Percentiles rank a stretch among this genome's conserved stretches.
Conservation (phyloP, 2,888 invertebrate species). For the Cybosia mesomella region DNA sequence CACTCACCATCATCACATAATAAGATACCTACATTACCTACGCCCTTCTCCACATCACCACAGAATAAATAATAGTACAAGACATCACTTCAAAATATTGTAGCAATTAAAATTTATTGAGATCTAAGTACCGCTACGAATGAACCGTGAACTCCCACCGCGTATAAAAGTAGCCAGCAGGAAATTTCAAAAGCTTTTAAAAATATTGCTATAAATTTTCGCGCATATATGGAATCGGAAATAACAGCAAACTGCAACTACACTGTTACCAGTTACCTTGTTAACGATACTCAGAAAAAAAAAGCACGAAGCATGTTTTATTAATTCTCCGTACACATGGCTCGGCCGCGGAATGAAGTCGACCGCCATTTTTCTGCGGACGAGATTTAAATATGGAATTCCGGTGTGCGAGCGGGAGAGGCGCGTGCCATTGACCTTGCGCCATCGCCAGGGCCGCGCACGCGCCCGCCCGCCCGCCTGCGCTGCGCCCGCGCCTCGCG, state of each 20-base stretch:
- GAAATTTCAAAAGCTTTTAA: constrained; percentile 57
- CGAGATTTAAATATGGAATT: constrained; percentile 88
- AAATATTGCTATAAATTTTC: constrained; percentile 65
- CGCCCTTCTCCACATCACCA: constrained; percentile 52
- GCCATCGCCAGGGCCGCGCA: constrained; percentile 76
- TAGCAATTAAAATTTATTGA: constrained; percentile 52
- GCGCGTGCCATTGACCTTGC: constrained; percentile 86
- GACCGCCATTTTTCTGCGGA: constrained; percentile 87
- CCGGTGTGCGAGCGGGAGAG: constrained; percentile 86
- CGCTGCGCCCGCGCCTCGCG: constrained; percentile 60
- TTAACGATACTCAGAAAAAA: constrained; percentile 79
- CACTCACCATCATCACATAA: constrained; percentile 12
- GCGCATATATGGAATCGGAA: constrained; percentile 53
- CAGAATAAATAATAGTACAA: too few relatives aligned
- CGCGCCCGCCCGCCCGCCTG: constrained; percentile 69
- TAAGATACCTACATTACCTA: too few relatives aligned
- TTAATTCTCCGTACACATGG: constrained; percentile 84
- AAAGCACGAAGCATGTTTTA: constrained; percentile 82
- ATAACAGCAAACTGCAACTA: constrained; percentile 70
- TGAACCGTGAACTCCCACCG: constrained; percentile 41
- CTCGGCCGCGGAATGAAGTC: constrained; percentile 79
- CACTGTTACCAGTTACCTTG: constrained; percentile 68
- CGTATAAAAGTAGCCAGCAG: constrained; percentile 43
- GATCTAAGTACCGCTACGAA: constrained; percentile 64
- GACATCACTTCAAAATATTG: too few relatives aligned